phyloP scores from a whole-genome alignment of 2,113 vertebrate species.

The Alosa alosa region DNA sequence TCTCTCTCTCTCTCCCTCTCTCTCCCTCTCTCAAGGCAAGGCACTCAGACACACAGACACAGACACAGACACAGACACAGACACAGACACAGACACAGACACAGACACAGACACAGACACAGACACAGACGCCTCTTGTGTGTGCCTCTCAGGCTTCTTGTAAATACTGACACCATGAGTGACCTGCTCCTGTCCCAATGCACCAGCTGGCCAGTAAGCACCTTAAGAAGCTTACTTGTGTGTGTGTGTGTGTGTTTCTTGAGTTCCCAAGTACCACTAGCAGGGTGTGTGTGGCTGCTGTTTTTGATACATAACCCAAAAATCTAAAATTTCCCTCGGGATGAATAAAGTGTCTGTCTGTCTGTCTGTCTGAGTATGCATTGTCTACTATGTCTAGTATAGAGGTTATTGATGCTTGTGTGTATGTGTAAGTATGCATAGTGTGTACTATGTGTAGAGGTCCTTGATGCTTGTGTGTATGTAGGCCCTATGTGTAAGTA shows the following conservation, averaged over 20 bases:
- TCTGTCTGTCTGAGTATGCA: no score
- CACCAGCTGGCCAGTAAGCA: conserved; percentile 37
- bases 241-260: neutral
- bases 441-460: no score
- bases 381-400: no score
- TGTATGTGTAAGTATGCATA: no score
- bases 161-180: neutral
- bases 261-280: no score
- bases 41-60: neutral
- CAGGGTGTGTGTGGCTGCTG: neutral
- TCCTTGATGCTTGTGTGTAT: no score
- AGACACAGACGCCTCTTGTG: neutral
- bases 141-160: neutral
- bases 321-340: no score
- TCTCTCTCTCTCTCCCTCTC: no score
- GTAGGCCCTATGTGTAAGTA: no score
- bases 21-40: neutral
- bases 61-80: neutral
- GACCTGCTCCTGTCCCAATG: neutral
- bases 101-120: neutral
- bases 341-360: no score
- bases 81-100: neutral
- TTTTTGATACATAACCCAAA: neutral
- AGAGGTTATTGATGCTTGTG: no score
- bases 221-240: conserved; percentile 37